These are phyloP conservation scores for Eciton burchellii DNA, from an alignment of 1,140 invertebrate genomes.

Conservation along the genomic window DNA sequence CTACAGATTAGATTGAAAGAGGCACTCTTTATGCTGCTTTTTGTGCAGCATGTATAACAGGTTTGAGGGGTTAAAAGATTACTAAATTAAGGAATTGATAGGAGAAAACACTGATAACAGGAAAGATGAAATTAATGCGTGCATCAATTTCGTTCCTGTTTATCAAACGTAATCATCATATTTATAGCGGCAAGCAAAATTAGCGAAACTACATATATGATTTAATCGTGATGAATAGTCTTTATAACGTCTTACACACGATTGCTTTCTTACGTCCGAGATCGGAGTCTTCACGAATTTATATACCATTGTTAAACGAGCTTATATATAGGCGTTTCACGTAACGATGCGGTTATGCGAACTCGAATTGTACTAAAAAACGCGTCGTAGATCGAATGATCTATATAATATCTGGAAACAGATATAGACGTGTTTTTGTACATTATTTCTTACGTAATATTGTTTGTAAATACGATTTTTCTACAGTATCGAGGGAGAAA, in stretches of 20 bases:
- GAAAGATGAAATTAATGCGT: slow-evolving; percentile 65
- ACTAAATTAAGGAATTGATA: slow-evolving; percentile 64
- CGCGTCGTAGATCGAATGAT: background rate
- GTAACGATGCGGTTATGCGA: slow-evolving; percentile 48
- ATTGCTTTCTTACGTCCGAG: slow-evolving; percentile 57
- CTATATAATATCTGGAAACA: background rate
- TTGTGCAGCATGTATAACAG: background rate
- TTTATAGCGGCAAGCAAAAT: slow-evolving; percentile 48
- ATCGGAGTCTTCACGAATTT: slow-evolving; percentile 60
- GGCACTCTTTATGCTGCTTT: background rate
- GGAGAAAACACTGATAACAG: background rate
- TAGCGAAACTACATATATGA: slow-evolving; percentile 46
- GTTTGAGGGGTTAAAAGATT: slow-evolving; percentile 67
- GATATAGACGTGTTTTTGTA: slow-evolving; percentile 41
- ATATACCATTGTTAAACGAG: slow-evolving; percentile 62
- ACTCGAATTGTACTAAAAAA: slow-evolving; percentile 15
- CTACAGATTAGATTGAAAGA: slow-evolving; percentile 26
- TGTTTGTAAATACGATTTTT: slow-evolving; percentile 55
- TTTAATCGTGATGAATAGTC: slow-evolving; percentile 45
- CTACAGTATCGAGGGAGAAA: slow-evolving; percentile 40
- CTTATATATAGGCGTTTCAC: slow-evolving; percentile 63
- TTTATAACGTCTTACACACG: slow-evolving; percentile 24
- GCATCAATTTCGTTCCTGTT: slow-evolving; percentile 34
- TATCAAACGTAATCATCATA: slow-evolving; percentile 65
- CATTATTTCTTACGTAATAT: slow-evolving; percentile 42